These are phyloP conservation scores for Yponomeuta evonymella DNA, from an alignment of 2,888 invertebrate genomes.

Conservation along the genomic window DNA sequence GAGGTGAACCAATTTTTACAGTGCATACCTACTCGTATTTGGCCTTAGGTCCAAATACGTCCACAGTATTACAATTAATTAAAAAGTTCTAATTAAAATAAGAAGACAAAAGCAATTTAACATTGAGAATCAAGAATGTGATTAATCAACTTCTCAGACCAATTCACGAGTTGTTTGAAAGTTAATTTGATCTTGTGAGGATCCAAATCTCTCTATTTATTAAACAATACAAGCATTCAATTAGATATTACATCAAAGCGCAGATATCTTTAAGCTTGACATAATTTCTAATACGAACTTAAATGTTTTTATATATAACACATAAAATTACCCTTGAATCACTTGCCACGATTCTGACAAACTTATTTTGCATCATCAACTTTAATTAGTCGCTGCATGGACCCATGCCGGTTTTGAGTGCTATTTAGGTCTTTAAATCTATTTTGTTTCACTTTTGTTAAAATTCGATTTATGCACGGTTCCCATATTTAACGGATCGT, in stretches of 20 bases:
- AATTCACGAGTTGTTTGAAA: neutral
- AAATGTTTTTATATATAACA: neutral
- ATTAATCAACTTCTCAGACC: neutral
- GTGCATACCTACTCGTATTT: too few relatives aligned
- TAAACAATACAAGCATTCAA: neutral
- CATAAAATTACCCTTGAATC: too few relatives aligned
- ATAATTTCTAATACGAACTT: neutral
- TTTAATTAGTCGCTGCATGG: too few relatives aligned
- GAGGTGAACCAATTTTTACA: too few relatives aligned
- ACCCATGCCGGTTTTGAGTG: too few relatives aligned
- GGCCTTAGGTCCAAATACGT: neutral
- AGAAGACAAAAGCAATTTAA: neutral
- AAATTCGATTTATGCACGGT: too few relatives aligned
- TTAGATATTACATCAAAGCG: too few relatives aligned
- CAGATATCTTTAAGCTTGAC: neutral
- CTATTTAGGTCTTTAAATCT: too few relatives aligned
- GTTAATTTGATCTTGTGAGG: neutral
- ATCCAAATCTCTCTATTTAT: neutral
- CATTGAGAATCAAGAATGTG: neutral
- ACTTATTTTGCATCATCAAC: too few relatives aligned
- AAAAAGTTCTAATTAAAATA: neutral
- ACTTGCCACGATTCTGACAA: too few relatives aligned
- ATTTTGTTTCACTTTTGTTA: too few relatives aligned
- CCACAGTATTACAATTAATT: neutral
- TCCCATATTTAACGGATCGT: too few relatives aligned